These are phyloP conservation scores for Agrypnia vestita DNA, from an alignment of 1,140 invertebrate species.

Conservation along the genomic window DNA sequence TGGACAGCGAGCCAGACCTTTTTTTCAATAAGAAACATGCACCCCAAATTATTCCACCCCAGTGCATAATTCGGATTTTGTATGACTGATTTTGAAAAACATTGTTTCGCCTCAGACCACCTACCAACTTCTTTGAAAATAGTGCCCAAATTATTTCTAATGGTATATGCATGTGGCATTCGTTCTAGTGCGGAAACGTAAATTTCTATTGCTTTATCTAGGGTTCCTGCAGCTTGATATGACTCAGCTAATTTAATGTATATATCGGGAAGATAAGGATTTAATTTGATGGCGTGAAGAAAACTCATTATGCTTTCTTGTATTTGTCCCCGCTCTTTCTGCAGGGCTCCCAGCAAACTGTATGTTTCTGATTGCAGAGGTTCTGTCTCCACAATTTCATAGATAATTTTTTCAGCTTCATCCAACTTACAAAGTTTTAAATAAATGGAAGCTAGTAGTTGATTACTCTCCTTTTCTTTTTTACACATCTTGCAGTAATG, in stretches of 20 bases:
- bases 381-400: too few species aligned
- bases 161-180: constrained; percentile 37
- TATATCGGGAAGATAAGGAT: constrained; percentile 44
- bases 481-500: too few species aligned
- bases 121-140: constrained; percentile 39
- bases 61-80: constrained; percentile 41
- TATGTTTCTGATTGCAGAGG: constrained; percentile 51
- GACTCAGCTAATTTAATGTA: constrained; percentile 44
- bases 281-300: constrained; percentile 38
- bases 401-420: too few species aligned
- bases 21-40: constrained; percentile 28
- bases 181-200: constrained; percentile 32
- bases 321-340: constrained; percentile 29
- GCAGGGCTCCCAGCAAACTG: constrained; percentile 48
- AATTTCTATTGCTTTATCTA: constrained; percentile 44
- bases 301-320: constrained; percentile 39
- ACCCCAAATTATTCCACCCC: constrained; percentile 52
- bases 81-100: constrained; percentile 49
- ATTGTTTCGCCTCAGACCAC: constrained; percentile 50
- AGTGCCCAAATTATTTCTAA: constrained; percentile 47
- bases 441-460: too few species aligned
- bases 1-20: constrained; percentile 53
- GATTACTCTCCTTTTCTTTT: too few species aligned
- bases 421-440: too few species aligned
- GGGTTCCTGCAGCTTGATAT: constrained; percentile 7